A percentile compares a stretch with the other conserved stretches of the same genome.
These are phyloP conservation scores for Palythoa heliodiscus DNA, from an alignment of 92 coral and sea anemone genomes.

Conservation along the genomic window DNA sequence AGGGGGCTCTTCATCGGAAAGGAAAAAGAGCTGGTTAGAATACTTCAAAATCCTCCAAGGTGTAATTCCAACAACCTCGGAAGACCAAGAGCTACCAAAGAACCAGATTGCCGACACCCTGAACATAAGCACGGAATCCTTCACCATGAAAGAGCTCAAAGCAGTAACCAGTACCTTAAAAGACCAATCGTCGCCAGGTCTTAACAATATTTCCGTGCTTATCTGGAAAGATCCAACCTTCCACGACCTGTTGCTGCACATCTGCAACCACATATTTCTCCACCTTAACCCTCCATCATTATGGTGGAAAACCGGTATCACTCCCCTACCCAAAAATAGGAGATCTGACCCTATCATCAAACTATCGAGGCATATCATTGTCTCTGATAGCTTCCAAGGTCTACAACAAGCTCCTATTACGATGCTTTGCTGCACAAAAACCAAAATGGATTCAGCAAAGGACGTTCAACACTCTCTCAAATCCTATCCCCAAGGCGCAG, in stretches of 20 bases:
- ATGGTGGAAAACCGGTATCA: conserved; percentile 56
- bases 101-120: conserved; percentile 48
- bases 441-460: conserved; percentile 36
- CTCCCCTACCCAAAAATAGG: conserved; percentile 54
- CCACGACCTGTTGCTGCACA: conserved; percentile 49
- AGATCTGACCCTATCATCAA: conserved; percentile 39
- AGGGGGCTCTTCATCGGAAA: conserved; percentile 34
- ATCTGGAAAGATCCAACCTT: conserved; percentile 57
- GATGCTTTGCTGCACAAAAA: not conserved
- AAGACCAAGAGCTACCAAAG: conserved; percentile 24
- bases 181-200: conserved; percentile 27
- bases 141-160: conserved; percentile 48
- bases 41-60: conserved; percentile 53
- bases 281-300: conserved; percentile 37
- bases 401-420: conserved; percentile 39
- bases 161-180: conserved; percentile 16
- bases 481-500: not conserved
- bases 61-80: conserved; percentile 35
- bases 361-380: conserved; percentile 47
- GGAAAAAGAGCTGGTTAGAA: conserved; percentile 55
- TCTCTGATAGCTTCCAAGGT: conserved; percentile 54
- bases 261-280: conserved; percentile 55
- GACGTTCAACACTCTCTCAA: conserved; percentile 35
- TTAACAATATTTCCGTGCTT: conserved; percentile 50
- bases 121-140: conserved; percentile 48